Evolutionary conservation across 1,140 invertebrate species (phyloP), one percentile per base, ranked within the genome.

Genomic region (Atta cephalotes): DNA sequence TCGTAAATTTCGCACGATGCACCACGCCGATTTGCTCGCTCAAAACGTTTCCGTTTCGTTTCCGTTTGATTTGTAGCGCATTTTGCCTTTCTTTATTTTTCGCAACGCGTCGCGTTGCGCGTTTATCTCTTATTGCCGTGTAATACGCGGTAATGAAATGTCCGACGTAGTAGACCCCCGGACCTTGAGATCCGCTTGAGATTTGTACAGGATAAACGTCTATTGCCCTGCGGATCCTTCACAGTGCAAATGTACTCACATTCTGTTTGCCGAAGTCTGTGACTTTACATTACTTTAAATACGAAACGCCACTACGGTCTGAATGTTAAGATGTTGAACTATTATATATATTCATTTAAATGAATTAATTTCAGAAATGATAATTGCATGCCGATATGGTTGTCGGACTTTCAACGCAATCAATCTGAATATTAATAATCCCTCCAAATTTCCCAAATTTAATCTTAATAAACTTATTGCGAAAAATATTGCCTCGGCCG

Each of bases 21-120:
- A 63, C 56, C 87, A 56, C 65, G 63, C 56, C 74, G 66, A 58
- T 84, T 80, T 58, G 60, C 76, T 71, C 79, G 71, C 25, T 78
- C 65, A 88, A 88, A 68, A 25, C 56, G 31, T 87, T 88, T 71
- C 45, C 65, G 51, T 88, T 71, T 35, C 65, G 51, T 81, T 51
- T 25, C 28, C 80, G 53, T 87, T 90, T 91, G 89, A 91, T 91
- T 91, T 89, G 87, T 70, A 63, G 72, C 58, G 58, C 85, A 58
- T 45, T 68, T 74, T 68, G 76, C 89, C 80, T 87, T 74, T 87
- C 85, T 91, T 90, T 88, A 79, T 88, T 88, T 90, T 63, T 28
- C 58, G 45, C 35, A 68, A 62, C 70, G 39, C 70, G 80, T 51
- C 70, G 66, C 21, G 25, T 14, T 56, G 53, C 68, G 35, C 68